Evolutionary conservation across 1,140 invertebrate genomes (phyloP).

Genomic region (Drosophila burlai): DNA sequence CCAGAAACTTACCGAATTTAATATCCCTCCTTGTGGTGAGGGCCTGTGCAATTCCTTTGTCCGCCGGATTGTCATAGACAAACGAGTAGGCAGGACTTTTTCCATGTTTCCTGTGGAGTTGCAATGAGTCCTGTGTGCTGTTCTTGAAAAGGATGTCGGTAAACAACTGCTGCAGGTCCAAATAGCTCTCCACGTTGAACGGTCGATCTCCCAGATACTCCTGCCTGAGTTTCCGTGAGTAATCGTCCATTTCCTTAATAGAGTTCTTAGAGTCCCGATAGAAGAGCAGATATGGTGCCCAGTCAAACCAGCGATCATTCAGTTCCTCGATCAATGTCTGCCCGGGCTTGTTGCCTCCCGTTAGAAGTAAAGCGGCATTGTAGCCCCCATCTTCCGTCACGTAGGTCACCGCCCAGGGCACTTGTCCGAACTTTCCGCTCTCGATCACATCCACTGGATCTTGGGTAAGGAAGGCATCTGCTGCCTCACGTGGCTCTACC

Average conservation of each 20-base stretch:
- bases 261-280: constrained; percentile 45
- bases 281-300: constrained; percentile 58
- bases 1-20: constrained; percentile 41
- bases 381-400: constrained; percentile 86
- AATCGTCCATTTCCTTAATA: constrained; percentile 45
- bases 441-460: constrained; percentile 86
- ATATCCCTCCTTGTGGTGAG: constrained; percentile 43
- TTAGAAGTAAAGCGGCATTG: constrained; percentile 82
- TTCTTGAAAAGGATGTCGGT: constrained; percentile 68
- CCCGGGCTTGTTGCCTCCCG: constrained; percentile 1
- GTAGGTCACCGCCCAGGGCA: constrained; percentile 86
- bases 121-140: constrained; percentile 42
- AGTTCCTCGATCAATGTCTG: constrained; percentile 32
- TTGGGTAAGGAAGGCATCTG: constrained; percentile 86
- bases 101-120: constrained; percentile 43
- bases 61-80: constrained; percentile 67
- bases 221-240: constrained; percentile 40
- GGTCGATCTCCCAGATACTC: constrained; percentile 49
- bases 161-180: constrained; percentile 50
- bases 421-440: constrained; percentile 85
- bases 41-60: constrained; percentile 30
- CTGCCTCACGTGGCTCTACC: constrained; percentile 78
- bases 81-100: constrained; percentile 51
- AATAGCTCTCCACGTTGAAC: constrained; percentile 53
- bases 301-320: constrained; percentile 59